A percentile compares a stretch with the other conserved stretches of the same genome.
phyloP scores from a whole-genome alignment of 2,113 vertebrate genomes.

The Sminthopsis crassicaudata region DNA sequence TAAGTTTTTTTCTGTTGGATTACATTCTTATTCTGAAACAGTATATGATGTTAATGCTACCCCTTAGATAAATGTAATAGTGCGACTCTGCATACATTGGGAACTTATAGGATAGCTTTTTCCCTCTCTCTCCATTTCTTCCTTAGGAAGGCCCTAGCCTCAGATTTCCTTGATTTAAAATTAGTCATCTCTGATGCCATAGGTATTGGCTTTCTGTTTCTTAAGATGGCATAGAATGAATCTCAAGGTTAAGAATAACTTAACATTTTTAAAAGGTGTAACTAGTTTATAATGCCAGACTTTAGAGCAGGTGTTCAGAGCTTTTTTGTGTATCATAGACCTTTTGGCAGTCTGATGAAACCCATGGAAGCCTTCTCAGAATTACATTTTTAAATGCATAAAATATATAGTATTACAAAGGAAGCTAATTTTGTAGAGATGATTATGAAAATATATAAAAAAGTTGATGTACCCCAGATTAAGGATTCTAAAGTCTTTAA shows the following conservation, averaged over 20 bases:
- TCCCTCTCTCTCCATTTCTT: neutral
- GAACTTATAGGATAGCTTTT: neutral
- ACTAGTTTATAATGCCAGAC: neutral
- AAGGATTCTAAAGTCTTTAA: neutral
- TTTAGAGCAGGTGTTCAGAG: neutral
- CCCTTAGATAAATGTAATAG: slow-evolving; percentile 17
- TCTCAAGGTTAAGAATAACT: neutral
- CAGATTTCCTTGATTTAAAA: neutral
- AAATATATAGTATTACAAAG: neutral
- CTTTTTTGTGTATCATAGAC: neutral
- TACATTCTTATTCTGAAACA: slow-evolving; percentile 22
- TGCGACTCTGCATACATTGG: neutral
- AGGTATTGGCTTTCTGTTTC: neutral
- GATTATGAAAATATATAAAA: neutral
- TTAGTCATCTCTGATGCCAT: neutral
- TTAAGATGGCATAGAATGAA: neutral
- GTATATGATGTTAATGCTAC: slow-evolving; percentile 4
- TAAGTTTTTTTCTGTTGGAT: neutral
- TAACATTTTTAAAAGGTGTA: accelerated
- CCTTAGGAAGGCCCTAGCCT: neutral
- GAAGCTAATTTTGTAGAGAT: neutral
- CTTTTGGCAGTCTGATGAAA: neutral
- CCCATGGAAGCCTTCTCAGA: neutral
- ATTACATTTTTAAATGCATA: neutral
- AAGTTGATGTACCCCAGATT: neutral